Conservation (phyloP, 2,888 invertebrate species). For the Drosophila mimica region DNA sequence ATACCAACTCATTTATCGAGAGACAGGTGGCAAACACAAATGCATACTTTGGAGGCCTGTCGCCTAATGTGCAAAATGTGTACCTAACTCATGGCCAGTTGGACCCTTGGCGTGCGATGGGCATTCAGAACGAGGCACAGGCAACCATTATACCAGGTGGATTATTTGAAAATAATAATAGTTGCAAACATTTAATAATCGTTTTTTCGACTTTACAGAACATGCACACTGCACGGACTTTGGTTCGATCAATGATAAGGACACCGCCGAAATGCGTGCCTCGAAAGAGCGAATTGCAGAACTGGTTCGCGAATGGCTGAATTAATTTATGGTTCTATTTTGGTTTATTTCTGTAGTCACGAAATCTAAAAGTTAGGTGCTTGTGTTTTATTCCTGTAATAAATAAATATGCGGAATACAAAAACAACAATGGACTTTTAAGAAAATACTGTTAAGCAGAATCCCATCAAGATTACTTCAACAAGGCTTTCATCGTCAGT, state of each 20-base stretch:
- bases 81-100: constrained; percentile 86
- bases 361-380: constrained; percentile 4
- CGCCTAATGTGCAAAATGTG: constrained; percentile 85
- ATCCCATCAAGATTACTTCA: background rate
- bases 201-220: constrained; percentile 49
- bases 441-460: background rate
- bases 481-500: background rate
- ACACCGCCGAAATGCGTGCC: constrained; percentile 77
- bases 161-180: background rate
- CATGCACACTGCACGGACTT: constrained; percentile 84
- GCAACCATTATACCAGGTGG: constrained; percentile 81
- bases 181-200: background rate
- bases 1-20: constrained; percentile 65
- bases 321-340: constrained; percentile 15
- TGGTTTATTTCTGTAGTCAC: constrained; percentile 8
- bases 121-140: constrained; percentile 81
- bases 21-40: constrained; percentile 84
- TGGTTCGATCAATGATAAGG: constrained; percentile 73
- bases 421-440: background rate
- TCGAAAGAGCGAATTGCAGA: constrained; percentile 81
- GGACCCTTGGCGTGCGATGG: constrained; percentile 87
- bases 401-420: constrained; percentile 12
- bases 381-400: constrained; percentile 24
- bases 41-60: constrained; percentile 85
- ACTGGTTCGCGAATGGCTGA: constrained; percentile 80